A percentile compares a stretch with the other conserved stretches of the same genome.
phyloP scores from a whole-genome alignment of 2,888 invertebrate genomes.

The Sepioteuthis lessoniana region DNA sequence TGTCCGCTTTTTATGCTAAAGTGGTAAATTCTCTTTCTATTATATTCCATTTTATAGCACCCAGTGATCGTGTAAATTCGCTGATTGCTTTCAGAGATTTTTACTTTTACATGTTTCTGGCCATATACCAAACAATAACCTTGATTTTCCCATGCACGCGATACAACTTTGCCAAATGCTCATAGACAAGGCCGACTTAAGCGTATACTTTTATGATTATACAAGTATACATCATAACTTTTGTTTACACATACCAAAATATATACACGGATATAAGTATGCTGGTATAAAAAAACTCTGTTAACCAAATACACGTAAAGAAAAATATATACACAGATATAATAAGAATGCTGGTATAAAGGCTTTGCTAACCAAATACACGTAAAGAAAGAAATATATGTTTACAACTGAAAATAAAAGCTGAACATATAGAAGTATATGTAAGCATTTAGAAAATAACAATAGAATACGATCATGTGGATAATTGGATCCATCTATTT shows the following conservation, averaged over 20 bases:
- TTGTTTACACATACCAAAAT: background rate
- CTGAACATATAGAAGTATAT: background rate
- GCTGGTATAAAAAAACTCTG: background rate
- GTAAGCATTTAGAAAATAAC: too few species aligned
- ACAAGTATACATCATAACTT: background rate
- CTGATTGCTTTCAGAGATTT: background rate
- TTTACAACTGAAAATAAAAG: background rate
- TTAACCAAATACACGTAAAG: background rate
- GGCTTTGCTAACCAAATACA: background rate
- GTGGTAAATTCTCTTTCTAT: slow-evolving; percentile 2
- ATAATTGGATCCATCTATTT: background rate
- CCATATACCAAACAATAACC: background rate
- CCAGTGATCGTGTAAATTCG: background rate
- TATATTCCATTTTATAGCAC: background rate
- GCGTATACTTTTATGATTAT: background rate
- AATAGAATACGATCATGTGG: background rate
- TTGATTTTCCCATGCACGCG: background rate
- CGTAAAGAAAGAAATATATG: background rate
- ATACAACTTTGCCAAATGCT: background rate
- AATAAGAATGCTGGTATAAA: too few species aligned
- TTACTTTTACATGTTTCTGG: background rate
- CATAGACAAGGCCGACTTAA: background rate
- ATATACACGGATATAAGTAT: background rate
- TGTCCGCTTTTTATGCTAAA: background rate
- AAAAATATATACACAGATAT: background rate